These are phyloP conservation scores for Salarias fasciatus DNA, from an alignment of 2,797 vertebrate species.

Conservation along the genomic window DNA sequence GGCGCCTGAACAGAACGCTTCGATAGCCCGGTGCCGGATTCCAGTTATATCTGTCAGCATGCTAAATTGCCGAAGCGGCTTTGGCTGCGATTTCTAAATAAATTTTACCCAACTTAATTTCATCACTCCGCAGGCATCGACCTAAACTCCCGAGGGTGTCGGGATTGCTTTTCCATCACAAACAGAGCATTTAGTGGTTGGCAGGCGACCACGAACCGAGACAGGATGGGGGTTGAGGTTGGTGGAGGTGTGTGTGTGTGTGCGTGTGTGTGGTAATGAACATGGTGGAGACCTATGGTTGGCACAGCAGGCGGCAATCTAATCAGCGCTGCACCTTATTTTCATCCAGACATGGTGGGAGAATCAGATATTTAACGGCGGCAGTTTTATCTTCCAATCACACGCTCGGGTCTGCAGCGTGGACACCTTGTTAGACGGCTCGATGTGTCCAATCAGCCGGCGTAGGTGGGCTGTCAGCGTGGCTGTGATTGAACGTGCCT, in stretches of 20 bases:
- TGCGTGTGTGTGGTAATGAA: slow-evolving; percentile 51
- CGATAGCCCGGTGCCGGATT: slow-evolving; percentile 20
- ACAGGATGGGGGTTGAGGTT: slow-evolving; percentile 33
- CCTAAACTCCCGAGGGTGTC: slow-evolving; percentile 49
- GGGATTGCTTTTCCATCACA: slow-evolving; percentile 62
- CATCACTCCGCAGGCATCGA: slow-evolving; percentile 59
- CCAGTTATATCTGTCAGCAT: slow-evolving; percentile 41
- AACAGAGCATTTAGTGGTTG: slow-evolving; percentile 42
- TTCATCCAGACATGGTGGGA: slow-evolving; percentile 53
- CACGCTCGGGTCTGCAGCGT: slow-evolving; percentile 10
- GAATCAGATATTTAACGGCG: slow-evolving; percentile 60
- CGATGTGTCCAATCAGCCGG: slow-evolving; percentile 63
- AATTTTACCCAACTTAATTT: slow-evolving; percentile 58
- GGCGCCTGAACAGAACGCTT: slow-evolving; percentile 11
- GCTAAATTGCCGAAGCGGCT: slow-evolving; percentile 52
- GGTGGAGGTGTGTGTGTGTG: no score
- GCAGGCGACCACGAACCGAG: slow-evolving; percentile 32
- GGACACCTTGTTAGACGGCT: slow-evolving; percentile 61
- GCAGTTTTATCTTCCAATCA: slow-evolving; percentile 66
- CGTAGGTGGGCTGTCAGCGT: slow-evolving; percentile 47
- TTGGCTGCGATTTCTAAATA: slow-evolving; percentile 60
- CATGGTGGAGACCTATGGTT: slow-evolving; percentile 39
- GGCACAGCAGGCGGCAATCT: slow-evolving; percentile 63
- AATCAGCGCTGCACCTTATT: slow-evolving; percentile 67
- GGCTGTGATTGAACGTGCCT: slow-evolving; percentile 44